These are phyloP conservation scores for Gastracanthus pulcherrimus DNA, from an alignment of 2,888 invertebrate species.

Conservation along the genomic window DNA sequence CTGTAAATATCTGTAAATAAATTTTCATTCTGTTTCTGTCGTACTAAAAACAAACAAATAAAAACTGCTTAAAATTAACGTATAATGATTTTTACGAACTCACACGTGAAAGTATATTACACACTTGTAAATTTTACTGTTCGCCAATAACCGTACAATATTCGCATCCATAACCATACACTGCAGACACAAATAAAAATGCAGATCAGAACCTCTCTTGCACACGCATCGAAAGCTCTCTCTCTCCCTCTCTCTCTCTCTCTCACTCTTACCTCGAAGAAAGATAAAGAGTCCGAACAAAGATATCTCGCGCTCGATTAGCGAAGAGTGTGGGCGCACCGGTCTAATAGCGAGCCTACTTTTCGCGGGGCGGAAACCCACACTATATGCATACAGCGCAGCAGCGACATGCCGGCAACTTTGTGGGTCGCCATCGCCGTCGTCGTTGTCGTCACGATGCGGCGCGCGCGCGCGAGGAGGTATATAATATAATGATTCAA, in stretches of 20 bases:
- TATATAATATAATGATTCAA: constrained; percentile 12
- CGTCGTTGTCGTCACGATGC: neutral
- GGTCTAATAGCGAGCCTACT: constrained; percentile 34
- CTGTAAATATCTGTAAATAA: too few species aligned
- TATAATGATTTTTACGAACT: too few species aligned
- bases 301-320: constrained; percentile 29
- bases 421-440: neutral
- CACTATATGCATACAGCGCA: neutral
- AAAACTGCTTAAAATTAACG: too few species aligned
- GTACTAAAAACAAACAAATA: too few species aligned
- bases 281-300: neutral
- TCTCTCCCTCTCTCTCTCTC: neutral
- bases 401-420: neutral
- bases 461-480: neutral
- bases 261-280: neutral
- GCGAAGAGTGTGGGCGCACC: constrained; percentile 37
- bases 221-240: neutral
- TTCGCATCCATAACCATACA: neutral
- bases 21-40: too few species aligned
- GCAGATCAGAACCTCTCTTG: neutral
- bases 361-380: constrained; percentile 24
- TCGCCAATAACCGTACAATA: too few species aligned
- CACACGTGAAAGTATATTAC: too few species aligned
- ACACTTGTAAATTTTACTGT: too few species aligned
- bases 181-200: neutral